Percentiles rank a stretch among this genome's conserved stretches.
Evolutionary conservation across 2,888 invertebrate species (phyloP).

Genomic region (Willowsia nigromaculata): DNA sequence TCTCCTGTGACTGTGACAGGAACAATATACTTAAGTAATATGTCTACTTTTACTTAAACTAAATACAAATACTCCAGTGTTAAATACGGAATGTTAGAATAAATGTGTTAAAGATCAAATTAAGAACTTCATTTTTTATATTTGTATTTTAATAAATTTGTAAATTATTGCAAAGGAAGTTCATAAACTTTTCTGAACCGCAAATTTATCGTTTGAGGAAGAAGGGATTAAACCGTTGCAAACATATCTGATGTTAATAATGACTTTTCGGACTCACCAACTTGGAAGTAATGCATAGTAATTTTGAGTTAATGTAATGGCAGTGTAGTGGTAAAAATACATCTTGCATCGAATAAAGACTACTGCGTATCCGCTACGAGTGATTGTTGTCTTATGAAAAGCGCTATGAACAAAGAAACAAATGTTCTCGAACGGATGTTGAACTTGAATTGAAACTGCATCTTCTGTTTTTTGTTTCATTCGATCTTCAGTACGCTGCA

Average conservation of each 20-base stretch:
- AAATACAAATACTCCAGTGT: too few relatives aligned
- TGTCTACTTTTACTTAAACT: too few relatives aligned
- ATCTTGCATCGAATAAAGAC: not conserved
- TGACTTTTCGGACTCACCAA: conserved; percentile 38
- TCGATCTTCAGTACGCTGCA: not conserved
- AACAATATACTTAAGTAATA: too few relatives aligned
- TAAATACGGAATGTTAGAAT: too few relatives aligned
- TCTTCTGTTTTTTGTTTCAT: conserved; percentile 3
- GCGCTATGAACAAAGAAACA: not conserved
- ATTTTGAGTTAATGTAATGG: not conserved
- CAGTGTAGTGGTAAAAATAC: too few relatives aligned
- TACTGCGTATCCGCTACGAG: conserved; percentile 31
- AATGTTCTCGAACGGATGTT: conserved; percentile 67
- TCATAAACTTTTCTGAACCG: conserved; percentile 60
- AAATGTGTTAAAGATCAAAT: too few relatives aligned
- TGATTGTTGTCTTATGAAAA: conserved; percentile 60
- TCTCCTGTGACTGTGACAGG: too few relatives aligned
- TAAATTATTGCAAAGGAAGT: not conserved
- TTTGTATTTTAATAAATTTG: too few relatives aligned
- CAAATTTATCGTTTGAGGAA: conserved; percentile 72
- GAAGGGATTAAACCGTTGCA: conserved; percentile 60
- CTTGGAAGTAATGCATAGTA: conserved; percentile 41
- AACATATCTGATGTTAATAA: conserved; percentile 15
- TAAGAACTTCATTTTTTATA: too few relatives aligned
- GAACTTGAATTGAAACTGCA: conserved; percentile 69